Conservation (phyloP, 2,888 invertebrate genomes). For the Globia sparganii region DNA sequence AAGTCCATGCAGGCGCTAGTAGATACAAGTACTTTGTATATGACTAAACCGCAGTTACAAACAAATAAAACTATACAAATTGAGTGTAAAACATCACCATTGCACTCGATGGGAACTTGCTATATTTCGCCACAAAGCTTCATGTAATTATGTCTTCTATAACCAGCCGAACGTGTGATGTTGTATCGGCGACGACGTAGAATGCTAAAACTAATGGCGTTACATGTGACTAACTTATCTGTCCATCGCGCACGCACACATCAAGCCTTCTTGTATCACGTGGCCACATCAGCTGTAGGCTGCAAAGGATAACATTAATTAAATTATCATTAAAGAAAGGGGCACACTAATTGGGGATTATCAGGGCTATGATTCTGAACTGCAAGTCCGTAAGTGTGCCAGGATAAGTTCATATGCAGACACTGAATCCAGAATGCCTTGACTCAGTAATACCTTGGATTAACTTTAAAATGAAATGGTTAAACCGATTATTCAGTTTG, state of each 20-base stretch:
- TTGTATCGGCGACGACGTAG: conserved; percentile 74
- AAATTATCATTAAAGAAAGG: neutral
- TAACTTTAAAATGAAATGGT: neutral
- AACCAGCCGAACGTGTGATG: conserved; percentile 12
- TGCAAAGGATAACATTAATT: conserved; percentile 62
- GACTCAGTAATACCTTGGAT: too few species aligned
- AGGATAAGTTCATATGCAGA: neutral
- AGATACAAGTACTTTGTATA: neutral
- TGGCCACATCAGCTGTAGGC: conserved; percentile 69
- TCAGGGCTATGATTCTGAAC: neutral
- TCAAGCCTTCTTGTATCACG: conserved; percentile 68
- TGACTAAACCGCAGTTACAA: neutral
- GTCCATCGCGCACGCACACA: conserved; percentile 69
- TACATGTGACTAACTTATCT: conserved; percentile 78
- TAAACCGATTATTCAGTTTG: too few species aligned
- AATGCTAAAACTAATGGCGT: conserved; percentile 84
- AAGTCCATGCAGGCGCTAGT: neutral
- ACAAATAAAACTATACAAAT: conserved; percentile 33
- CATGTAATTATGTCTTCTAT: conserved; percentile 25
- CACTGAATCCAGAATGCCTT: neutral
- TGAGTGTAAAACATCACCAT: conserved; percentile 34
- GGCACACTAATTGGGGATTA: neutral
- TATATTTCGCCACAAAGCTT: conserved; percentile 17
- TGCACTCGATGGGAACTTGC: conserved; percentile 34
- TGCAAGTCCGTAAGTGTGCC: too few species aligned